A percentile compares a stretch with the other conserved stretches of the same genome.
These are phyloP conservation scores for Zaprionus bogoriensis DNA, from an alignment of 2,888 invertebrate genomes.

Conservation along the genomic window DNA sequence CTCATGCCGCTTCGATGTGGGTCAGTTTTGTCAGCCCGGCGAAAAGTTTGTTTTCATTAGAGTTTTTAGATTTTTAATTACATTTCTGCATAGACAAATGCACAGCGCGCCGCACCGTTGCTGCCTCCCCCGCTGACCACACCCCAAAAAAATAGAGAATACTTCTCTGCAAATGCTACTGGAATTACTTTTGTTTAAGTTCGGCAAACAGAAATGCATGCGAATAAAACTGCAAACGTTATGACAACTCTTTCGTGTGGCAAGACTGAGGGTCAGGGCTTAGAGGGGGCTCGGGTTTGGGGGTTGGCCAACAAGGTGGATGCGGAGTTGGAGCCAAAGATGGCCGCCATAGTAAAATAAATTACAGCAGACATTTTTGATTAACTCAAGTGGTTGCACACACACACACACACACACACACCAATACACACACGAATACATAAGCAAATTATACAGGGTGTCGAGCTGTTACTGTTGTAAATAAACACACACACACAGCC, in stretches of 20 bases:
- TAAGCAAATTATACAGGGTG: constrained; percentile 62
- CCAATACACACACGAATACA: constrained; percentile 9
- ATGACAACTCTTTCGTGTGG: constrained; percentile 27
- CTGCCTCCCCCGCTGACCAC: constrained; percentile 25
- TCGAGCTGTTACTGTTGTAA: constrained; percentile 38
- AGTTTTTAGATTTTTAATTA: constrained; percentile 56
- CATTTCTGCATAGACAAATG: constrained; percentile 48
- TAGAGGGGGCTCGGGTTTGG: constrained; percentile 1
- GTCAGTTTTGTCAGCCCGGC: constrained; percentile 46
- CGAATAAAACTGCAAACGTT: constrained; percentile 43
- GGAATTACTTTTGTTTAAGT: constrained; percentile 45
- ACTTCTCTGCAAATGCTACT: constrained; percentile 9
- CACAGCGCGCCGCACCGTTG: constrained; percentile 9
- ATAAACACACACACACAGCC: constrained; percentile 9
- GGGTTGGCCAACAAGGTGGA: neutral
- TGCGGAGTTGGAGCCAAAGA: constrained; percentile 62
- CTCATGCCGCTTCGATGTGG: constrained; percentile 35
- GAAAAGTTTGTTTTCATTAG: constrained; percentile 49
- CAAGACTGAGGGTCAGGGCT: neutral
- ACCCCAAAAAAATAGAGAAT: constrained; percentile 16
- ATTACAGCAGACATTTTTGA: constrained; percentile 82
- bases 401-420: constrained; percentile 43
- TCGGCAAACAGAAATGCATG: constrained; percentile 38
- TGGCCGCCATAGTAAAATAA: constrained; percentile 80
- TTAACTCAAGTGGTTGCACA: constrained; percentile 79